Evolutionary conservation across 2,888 invertebrate species (phyloP).

Genomic region (Dorcus hopei): DNA sequence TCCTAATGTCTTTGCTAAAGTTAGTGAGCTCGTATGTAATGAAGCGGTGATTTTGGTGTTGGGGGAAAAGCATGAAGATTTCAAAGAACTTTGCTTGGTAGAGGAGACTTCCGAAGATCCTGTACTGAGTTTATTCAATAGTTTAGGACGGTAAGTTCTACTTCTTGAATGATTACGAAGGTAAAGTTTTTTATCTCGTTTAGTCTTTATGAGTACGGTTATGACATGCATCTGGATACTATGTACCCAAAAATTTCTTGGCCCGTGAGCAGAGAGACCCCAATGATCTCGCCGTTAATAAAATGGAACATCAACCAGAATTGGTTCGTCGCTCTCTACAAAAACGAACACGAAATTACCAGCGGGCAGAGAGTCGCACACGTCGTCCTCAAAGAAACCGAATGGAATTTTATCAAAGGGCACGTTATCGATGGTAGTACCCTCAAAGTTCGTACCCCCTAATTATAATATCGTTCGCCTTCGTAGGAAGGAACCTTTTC

Average conservation of each 20-base stretch:
- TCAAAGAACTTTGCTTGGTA: neutral
- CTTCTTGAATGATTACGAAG: neutral
- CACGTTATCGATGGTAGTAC: constrained; percentile 79
- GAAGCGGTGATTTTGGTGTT: neutral
- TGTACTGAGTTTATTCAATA: neutral
- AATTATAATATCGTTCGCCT: neutral
- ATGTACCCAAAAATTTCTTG: constrained; percentile 73
- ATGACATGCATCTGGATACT: constrained; percentile 69
- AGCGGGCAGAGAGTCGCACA: constrained; percentile 64
- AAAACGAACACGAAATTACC: constrained; percentile 63
- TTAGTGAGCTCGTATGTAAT: neutral
- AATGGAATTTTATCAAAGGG: constrained; percentile 69
- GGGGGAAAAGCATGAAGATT: neutral
- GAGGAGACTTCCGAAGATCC: neutral
- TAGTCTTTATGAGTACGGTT: constrained; percentile 74
- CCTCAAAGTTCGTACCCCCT: neutral
- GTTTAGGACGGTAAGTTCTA: constrained; percentile 6
- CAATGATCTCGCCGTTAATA: constrained; percentile 79
- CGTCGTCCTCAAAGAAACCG: constrained; percentile 61
- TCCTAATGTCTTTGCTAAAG: neutral
- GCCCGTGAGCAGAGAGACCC: constrained; percentile 83
- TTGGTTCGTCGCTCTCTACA: constrained; percentile 70
- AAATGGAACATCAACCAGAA: constrained; percentile 83
- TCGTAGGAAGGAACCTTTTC: constrained; percentile 42
- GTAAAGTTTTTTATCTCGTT: neutral